phyloP scores from a whole-genome alignment of 2,797 vertebrate genomes.

The Pseudochirops corinnae region DNA sequence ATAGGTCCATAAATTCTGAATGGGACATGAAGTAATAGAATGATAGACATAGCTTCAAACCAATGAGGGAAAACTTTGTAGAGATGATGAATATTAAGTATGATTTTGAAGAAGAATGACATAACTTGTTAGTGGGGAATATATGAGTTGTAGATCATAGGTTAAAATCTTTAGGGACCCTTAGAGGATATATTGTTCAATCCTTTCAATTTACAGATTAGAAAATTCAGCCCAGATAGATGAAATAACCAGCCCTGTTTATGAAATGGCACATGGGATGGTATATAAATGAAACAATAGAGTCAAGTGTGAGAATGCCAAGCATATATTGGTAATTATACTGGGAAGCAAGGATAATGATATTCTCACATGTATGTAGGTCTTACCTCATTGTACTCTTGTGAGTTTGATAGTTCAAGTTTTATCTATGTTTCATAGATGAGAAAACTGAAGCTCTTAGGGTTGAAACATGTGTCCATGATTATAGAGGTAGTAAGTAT shows the following conservation, averaged over 20 bases:
- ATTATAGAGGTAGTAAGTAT: neutral
- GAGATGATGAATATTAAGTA: slow-evolving; percentile 41
- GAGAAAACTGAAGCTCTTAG: neutral
- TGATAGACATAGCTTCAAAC: slow-evolving; percentile 37
- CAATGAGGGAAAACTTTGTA: slow-evolving; percentile 61
- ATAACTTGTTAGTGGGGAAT: slow-evolving; percentile 45
- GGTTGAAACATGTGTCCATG: neutral
- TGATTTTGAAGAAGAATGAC: slow-evolving; percentile 43
- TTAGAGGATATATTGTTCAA: neutral
- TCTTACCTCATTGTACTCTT: neutral
- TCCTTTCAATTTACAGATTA: neutral
- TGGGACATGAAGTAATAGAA: slow-evolving; percentile 50
- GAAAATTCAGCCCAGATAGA: neutral
- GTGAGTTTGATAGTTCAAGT: neutral
- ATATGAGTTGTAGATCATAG: neutral
- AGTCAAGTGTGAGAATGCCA: neutral
- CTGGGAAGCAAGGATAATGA: slow-evolving; percentile 14
- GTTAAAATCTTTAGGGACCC: neutral
- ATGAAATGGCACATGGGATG: neutral
- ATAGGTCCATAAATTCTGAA: slow-evolving; percentile 35
- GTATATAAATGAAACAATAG: neutral
- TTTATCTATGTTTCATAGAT: neutral
- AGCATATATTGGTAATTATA: slow-evolving; percentile 10
- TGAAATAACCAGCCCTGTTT: neutral
- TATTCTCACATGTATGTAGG: neutral